Evolutionary conservation across 2,113 vertebrate genomes (phyloP), one percentile per base, ranked within the genome.

Genomic region (Oryzias woworae): DNA sequence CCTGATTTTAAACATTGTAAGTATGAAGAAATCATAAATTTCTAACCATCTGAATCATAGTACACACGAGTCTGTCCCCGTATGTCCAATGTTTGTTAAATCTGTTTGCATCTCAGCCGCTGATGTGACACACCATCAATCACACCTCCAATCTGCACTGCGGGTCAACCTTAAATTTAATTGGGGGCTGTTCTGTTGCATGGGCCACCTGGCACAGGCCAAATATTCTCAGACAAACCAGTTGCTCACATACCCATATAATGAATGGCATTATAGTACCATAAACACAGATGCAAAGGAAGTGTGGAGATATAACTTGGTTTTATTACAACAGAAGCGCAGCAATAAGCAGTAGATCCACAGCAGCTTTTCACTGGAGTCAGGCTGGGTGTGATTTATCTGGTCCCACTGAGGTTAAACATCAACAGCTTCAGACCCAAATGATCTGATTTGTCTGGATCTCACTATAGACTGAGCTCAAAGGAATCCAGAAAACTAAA

Each of bases 331-430:
- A 66, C 63, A 51, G 52, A 10, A 44, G 57, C 28, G 68, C 17
- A 45, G 62, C 71, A 70, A 64, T 56, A 68, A 73, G 53, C 66
- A 28, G 52, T 20, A 5, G 1, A 47, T 42, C 73, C 58, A 79
- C 75, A 74, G 74, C 66, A 22, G 23, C 58, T 66, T 71, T 82
- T 82, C 54, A 48, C 55, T 62, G 49, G 53, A 61, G 55, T 66
- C 75, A 81, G 74, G 66, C 65, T 79, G 83, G 86, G 85, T 84
- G 80, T 89, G 86, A 91, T 88, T 90, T 87, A 68, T 87, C 87
- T 81, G 66, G 53, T 28, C 52, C 20, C 61, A 55, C 64, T 58
- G 45, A 66, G 63, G 70, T 75, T 78, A 70, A 85, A 82, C 79
- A 79, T 44, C 52, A 57, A 52, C 22, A 42, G 61, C 60, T 48